Evolutionary conservation across 1,140 invertebrate species (phyloP).

Genomic region (Drusus annulatus): DNA sequence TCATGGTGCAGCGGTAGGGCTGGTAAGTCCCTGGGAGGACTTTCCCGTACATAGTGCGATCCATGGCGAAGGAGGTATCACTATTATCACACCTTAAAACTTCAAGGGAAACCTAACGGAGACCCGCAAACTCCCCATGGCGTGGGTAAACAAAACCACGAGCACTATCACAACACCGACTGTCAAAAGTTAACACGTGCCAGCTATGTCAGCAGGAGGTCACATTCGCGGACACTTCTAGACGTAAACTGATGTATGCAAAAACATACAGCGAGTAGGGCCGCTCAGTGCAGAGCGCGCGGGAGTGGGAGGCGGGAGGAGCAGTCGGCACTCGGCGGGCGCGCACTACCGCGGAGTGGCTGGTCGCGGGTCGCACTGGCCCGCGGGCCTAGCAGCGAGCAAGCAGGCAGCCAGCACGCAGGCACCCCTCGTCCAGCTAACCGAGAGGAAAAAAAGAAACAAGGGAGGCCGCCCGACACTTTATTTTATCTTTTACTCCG

Average conservation of each 20-base stretch:
- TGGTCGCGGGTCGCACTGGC: background rate
- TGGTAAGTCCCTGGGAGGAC: slow-evolving; percentile 83
- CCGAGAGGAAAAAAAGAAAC: slow-evolving; percentile 26
- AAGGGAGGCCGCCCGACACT: slow-evolving; percentile 29
- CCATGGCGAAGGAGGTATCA: slow-evolving; percentile 72
- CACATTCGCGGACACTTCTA: slow-evolving; percentile 17
- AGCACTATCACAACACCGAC: slow-evolving; percentile 10
- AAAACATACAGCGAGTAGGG: slow-evolving; percentile 23
- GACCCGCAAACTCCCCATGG: slow-evolving; percentile 19
- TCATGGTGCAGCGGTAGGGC: slow-evolving; percentile 84
- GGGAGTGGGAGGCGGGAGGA: background rate
- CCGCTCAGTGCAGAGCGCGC: background rate
- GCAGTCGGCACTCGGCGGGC: slow-evolving; percentile 11
- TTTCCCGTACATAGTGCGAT: slow-evolving; percentile 89
- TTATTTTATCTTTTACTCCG: slow-evolving; percentile 32
- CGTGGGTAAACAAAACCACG: slow-evolving; percentile 13
- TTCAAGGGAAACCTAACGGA: background rate
- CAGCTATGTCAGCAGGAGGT: too few relatives aligned
- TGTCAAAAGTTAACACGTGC: slow-evolving; percentile 19
- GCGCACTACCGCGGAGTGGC: background rate
- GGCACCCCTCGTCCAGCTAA: background rate
- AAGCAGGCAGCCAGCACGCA: too few relatives aligned
- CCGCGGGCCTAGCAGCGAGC: background rate
- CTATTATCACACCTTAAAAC: slow-evolving; percentile 6
- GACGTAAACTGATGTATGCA: slow-evolving; percentile 31